phyloP scores from a whole-genome alignment of 2,113 vertebrate species.

The Semnornis frantzii region DNA sequence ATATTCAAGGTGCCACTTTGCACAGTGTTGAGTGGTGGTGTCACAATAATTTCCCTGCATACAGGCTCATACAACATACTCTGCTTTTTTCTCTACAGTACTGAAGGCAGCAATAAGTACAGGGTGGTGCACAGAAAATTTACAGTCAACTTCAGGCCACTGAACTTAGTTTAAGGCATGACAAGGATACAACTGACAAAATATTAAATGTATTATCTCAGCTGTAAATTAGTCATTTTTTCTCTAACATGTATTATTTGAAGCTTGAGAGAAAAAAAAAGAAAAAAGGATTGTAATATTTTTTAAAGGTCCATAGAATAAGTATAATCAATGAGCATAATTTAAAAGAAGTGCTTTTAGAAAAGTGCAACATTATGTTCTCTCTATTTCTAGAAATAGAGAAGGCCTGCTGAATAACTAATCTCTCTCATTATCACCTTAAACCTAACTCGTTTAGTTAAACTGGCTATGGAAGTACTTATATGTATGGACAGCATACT shows the following conservation, averaged over 20 bases:
- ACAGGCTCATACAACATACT: not conserved
- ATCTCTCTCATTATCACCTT: not conserved
- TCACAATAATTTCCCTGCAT: not conserved
- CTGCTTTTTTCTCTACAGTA: not conserved
- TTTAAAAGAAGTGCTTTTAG: not conserved
- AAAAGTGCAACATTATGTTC: not conserved
- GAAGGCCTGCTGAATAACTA: not conserved
- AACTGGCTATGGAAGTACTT: not conserved
- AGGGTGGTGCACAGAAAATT: not conserved
- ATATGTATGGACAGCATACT: not conserved
- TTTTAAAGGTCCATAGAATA: not conserved
- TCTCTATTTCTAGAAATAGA: not conserved
- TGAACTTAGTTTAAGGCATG: not conserved
- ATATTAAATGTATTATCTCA: not conserved
- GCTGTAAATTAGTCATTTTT: not conserved
- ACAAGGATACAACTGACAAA: not conserved
- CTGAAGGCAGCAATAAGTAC: not conserved
- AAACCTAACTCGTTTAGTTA: not conserved
- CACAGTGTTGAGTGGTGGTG: not conserved
- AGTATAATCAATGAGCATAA: not conserved
- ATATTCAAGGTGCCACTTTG: not conserved
- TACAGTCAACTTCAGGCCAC: not conserved
- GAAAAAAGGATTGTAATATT: rapidly evolving
- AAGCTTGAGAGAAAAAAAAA: not conserved
- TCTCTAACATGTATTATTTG: not conserved